A percentile compares a stretch with the other conserved stretches of the same genome.
These are phyloP conservation scores for Siniperca obscura DNA, from an alignment of 2,797 vertebrate species.

Conservation along the genomic window DNA sequence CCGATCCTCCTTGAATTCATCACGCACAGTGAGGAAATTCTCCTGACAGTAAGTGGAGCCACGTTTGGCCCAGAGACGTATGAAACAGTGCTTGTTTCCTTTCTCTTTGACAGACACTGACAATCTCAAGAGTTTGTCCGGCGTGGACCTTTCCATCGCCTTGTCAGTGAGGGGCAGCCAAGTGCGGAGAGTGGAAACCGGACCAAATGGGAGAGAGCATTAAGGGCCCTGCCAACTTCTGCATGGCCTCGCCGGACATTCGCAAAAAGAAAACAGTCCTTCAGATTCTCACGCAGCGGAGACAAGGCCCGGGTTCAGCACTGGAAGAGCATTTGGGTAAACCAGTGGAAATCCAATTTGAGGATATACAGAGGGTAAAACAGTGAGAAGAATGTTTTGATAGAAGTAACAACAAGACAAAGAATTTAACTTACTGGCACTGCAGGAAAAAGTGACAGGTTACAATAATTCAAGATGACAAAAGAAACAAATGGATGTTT, in stretches of 20 bases:
- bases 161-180: conserved; percentile 54
- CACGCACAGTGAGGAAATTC: conserved; percentile 63
- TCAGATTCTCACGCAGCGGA: conserved; percentile 42
- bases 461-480: background rate
- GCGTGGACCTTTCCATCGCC: conserved; percentile 56
- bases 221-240: conserved; percentile 40
- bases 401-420: conserved; percentile 8
- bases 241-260: conserved; percentile 19
- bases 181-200: conserved; percentile 55
- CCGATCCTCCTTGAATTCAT: conserved; percentile 63
- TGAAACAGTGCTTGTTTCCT: conserved; percentile 62
- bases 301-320: conserved; percentile 3
- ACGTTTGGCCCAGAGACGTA: conserved; percentile 57
- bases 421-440: background rate
- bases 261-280: conserved; percentile 53
- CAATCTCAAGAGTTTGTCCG: conserved; percentile 62
- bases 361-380: conserved; percentile 25
- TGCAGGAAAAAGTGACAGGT: background rate
- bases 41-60: conserved; percentile 72
- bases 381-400: conserved; percentile 12
- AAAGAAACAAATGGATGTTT: background rate
- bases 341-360: conserved; percentile 28
- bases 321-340: conserved; percentile 14
- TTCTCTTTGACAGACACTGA: conserved; percentile 55
- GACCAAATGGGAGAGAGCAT: conserved; percentile 29